Evolutionary conservation across 2,113 vertebrate species (phyloP), one percentile per base, ranked within the genome.

Genomic region (Carettochelys insculpta): DNA sequence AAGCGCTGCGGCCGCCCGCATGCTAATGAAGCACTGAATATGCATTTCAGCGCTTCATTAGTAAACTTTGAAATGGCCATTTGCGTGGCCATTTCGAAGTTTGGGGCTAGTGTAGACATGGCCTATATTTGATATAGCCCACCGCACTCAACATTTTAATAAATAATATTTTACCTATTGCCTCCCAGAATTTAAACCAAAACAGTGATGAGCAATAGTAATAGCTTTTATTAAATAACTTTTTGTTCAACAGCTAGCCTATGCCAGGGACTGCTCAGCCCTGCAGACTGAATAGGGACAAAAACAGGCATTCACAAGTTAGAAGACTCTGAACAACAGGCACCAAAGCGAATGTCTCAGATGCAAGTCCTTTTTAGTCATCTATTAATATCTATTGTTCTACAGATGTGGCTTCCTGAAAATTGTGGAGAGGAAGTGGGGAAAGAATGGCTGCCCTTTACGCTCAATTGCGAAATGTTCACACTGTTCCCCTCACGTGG

Each of bases 351-450:
- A 50, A 83, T 76, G 79, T 88, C 73, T 92, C 83, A 83, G 52
- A 79, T 56, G 83, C 0, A 3, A 91, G 50, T 31, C 68, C 81
- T 93, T 81, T 91, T 80, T 88, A 95, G 86, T 80, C n/a, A n/a
- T n/a, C n/a, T n/a, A n/a, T n/a, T n/a, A n/a, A n/a, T n/a, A n/a
- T n/a, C n/a, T n/a, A n/a, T n/a, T n/a, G n/a, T 83, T 77, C 51
- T 58, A 92, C 80, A 94, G 92, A 92, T 93, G 73, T 31, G 90
- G 85, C 91, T 95, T 95, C 89, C 80, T 83, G 90, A 89, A 86
- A 93, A n/a, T n/a, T n/a, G n/a, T n/a, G n/a, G n/a, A n/a, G n/a
- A n/a, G n/a, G n/a, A n/a, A n/a, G n/a, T n/a, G n/a, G n/a, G n/a
- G n/a, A n/a, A n/a, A n/a, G n/a, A n/a, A 19, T 47, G 85, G 65